A percentile compares a stretch with the other conserved stretches of the same genome.
phyloP scores from a whole-genome alignment of 2,797 vertebrate species.

The Podarcis siculus region DNA sequence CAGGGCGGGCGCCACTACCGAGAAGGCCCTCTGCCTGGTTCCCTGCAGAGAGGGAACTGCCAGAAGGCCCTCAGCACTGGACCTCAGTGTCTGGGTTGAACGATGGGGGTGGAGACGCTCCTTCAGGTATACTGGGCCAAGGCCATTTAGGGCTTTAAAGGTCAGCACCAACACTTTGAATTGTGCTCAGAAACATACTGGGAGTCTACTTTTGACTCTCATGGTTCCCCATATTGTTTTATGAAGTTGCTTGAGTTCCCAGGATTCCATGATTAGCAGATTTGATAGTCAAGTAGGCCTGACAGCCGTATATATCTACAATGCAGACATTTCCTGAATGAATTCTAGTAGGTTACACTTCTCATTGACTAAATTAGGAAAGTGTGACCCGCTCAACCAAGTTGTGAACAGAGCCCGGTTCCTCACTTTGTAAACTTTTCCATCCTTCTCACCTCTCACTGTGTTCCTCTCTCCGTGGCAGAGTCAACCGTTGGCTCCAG shows the following conservation, averaged over 20 bases:
- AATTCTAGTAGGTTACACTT: background rate
- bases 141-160: no score
- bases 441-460: background rate
- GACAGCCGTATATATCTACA: background rate
- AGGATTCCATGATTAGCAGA: background rate
- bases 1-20: no score
- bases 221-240: background rate
- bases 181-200: no score
- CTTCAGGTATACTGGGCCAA: no score
- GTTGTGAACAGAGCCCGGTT: background rate
- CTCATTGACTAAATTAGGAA: background rate
- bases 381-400: background rate
- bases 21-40: no score
- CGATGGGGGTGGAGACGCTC: no score
- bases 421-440: background rate
- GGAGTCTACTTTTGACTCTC: background rate
- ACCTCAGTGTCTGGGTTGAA: no score
- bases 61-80: no score
- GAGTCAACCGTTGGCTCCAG: constrained; percentile 65
- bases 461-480: constrained; percentile 60
- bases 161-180: no score
- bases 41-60: no score
- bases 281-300: background rate
- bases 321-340: background rate
- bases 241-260: background rate